A percentile compares a stretch with the other conserved stretches of the same genome.
Conservation (phyloP, 92 coral and sea anemone genomes). For the Micromussa lordhowensis region DNA sequence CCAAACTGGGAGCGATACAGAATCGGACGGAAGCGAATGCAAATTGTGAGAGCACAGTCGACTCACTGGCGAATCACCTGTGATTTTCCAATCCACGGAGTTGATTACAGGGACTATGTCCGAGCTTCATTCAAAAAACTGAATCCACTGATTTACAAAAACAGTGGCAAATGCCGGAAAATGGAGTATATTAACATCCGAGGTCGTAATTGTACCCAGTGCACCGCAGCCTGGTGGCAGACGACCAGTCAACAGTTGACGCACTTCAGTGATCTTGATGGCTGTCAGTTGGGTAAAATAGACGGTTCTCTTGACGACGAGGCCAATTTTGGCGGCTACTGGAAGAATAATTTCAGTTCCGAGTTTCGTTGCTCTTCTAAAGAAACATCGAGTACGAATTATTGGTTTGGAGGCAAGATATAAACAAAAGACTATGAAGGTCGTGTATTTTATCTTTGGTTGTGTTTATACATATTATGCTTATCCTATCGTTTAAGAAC, state of each 20-base stretch:
- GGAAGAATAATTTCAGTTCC: slow-evolving; percentile 9
- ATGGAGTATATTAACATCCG: slow-evolving; percentile 62
- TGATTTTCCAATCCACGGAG: slow-evolving; percentile 29
- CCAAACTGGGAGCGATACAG: slow-evolving; percentile 44
- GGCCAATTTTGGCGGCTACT: slow-evolving; percentile 56
- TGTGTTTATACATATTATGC: not conserved
- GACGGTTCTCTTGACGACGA: slow-evolving; percentile 7
- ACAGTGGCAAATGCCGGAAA: slow-evolving; percentile 3
- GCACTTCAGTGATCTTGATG: slow-evolving; percentile 34
- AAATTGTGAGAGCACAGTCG: slow-evolving; percentile 4
- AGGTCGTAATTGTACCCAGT: slow-evolving; percentile 50
- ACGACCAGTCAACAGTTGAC: slow-evolving; percentile 30
- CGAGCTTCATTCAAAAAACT: slow-evolving; percentile 14
- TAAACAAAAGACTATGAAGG: not conserved
- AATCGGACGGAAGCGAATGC: slow-evolving; percentile 21
- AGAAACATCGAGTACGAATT: slow-evolving; percentile 31
- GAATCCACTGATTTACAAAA: slow-evolving; percentile 9
- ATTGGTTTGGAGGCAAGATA: slow-evolving; percentile 54
- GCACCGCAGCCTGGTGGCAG: slow-evolving; percentile 64
- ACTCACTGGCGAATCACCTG: slow-evolving; percentile 59
- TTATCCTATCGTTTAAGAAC: too few species aligned
- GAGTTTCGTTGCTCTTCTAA: slow-evolving; percentile 56
- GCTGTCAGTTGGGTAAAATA: slow-evolving; percentile 45
- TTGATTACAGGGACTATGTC: slow-evolving; percentile 37
- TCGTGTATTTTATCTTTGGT: not conserved